These are phyloP conservation scores for Eumaeus atala DNA, from an alignment of 1,140 invertebrate genomes.

Conservation along the genomic window DNA sequence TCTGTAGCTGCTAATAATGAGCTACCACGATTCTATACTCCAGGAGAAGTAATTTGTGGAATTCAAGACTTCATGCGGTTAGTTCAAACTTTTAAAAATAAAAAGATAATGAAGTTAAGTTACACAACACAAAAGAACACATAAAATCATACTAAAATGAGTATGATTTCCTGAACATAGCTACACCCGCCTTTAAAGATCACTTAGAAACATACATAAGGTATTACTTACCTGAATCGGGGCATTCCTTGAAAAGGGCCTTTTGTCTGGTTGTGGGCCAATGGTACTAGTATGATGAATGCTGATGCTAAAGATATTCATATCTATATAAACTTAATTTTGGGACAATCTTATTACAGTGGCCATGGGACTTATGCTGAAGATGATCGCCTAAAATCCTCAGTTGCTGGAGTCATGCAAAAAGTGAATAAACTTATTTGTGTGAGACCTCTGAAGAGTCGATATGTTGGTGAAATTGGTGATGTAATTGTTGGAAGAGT, in stretches of 20 bases:
- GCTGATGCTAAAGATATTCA: neutral
- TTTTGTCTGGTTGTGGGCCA: no score
- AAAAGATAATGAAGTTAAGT: no score
- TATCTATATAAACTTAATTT: neutral
- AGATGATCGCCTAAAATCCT: conserved; percentile 88
- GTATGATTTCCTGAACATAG: no score
- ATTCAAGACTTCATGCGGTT: conserved; percentile 91
- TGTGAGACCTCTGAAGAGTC: conserved; percentile 90
- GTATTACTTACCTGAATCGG: no score
- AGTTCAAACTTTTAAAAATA: neutral
- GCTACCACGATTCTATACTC: conserved; percentile 83
- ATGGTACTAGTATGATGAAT: no score
- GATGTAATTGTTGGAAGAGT: conserved; percentile 97
- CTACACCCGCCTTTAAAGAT: no score
- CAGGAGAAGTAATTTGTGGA: conserved; percentile 88
- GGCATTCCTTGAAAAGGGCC: no score
- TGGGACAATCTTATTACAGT: conserved; percentile 69
- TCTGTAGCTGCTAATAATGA: conserved; percentile 75
- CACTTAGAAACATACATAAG: no score
- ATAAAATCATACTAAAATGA: no score
- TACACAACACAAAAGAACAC: no score
- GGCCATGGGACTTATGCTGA: conserved; percentile 97
- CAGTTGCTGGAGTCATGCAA: conserved; percentile 94
- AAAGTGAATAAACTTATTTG: conserved; percentile 96
- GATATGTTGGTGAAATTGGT: conserved; percentile 95